Percentiles rank a stretch among this genome's conserved stretches.
Conservation (phyloP, 1,140 invertebrate genomes). For the Temnothorax longispinosus region DNA sequence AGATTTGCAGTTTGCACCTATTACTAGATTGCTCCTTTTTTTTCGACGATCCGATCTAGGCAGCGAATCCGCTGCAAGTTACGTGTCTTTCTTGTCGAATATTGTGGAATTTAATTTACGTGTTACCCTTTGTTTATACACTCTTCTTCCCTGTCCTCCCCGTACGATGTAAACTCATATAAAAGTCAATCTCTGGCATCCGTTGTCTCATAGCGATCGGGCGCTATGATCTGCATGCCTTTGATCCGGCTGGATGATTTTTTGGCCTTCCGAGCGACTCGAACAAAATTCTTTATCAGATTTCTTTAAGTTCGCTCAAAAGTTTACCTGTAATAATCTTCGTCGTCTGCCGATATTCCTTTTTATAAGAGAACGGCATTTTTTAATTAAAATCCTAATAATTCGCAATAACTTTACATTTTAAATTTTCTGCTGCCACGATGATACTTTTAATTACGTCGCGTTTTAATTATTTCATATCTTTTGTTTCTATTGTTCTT, state of each 20-base stretch:
- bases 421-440: not conserved
- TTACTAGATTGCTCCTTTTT: not conserved
- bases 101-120: conserved; percentile 37
- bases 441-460: not conserved
- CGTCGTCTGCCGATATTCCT: not conserved
- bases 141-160: not conserved
- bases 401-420: not conserved
- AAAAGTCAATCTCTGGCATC: conserved; percentile 49
- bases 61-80: not conserved
- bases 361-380: not conserved
- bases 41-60: not conserved
- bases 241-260: conserved; percentile 38
- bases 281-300: not conserved
- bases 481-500: no score
- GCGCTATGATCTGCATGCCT: conserved; percentile 25
- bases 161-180: conserved; percentile 52
- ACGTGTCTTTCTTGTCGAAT: not conserved
- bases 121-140: conserved; percentile 26
- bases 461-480: not conserved
- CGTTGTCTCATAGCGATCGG: conserved; percentile 29
- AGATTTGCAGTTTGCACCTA: not conserved
- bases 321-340: not conserved
- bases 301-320: not conserved
- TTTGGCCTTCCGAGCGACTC: not conserved
- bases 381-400: not conserved